These are phyloP conservation scores for Drosophila prolongata DNA, from an alignment of 2,888 invertebrate genomes.

Conservation along the genomic window DNA sequence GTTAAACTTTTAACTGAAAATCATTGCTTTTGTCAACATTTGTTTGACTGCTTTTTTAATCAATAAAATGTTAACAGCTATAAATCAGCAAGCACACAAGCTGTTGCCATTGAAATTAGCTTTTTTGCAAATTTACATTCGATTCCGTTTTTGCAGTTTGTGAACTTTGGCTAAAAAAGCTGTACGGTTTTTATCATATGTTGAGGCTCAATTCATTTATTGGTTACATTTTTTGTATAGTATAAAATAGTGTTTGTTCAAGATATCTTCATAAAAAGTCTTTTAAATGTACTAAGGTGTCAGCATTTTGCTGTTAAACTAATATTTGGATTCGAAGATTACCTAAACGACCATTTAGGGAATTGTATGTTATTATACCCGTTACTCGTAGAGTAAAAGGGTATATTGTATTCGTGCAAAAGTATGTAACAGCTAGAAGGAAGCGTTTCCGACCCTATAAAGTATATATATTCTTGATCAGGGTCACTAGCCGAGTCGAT, in stretches of 20 bases:
- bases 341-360: too few species aligned
- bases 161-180: conserved; percentile 9
- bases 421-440: too few species aligned
- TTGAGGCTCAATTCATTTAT: neutral
- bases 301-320: too few species aligned
- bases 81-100: conserved; percentile 29
- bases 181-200: conserved; percentile 9
- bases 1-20: conserved; percentile 11
- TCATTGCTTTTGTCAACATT: conserved; percentile 22
- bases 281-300: neutral
- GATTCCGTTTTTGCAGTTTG: conserved; percentile 7
- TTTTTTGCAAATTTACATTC: conserved; percentile 3
- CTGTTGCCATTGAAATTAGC: conserved; percentile 18
- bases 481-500: too few species aligned
- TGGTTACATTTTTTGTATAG: neutral
- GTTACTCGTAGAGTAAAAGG: too few species aligned
- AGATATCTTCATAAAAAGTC: neutral
- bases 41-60: conserved; percentile 25
- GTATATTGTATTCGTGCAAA: too few species aligned
- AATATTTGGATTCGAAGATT: too few species aligned
- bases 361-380: too few species aligned
- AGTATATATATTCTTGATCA: too few species aligned
- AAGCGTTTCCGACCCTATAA: too few species aligned
- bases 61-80: conserved; percentile 37
- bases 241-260: neutral